Base-by-base conservation (phyloP, 1,140 invertebrate genomes). In the Dolichoris vasculosae region DNA sequence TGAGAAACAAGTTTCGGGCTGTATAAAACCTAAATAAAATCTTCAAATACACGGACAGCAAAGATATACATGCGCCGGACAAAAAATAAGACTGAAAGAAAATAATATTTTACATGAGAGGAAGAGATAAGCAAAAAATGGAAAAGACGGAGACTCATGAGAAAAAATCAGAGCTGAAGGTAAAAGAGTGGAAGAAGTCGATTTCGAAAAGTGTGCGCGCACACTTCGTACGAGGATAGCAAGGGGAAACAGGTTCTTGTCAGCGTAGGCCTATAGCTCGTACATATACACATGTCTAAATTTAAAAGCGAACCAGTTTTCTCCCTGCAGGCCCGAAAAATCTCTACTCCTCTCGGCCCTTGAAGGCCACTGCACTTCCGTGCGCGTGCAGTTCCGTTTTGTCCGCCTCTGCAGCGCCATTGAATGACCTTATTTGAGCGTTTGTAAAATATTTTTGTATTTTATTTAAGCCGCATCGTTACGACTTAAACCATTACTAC, bases 261-360 rank as follows among this genome's bases (percentile, higher is more conserved):
- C 79, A 0, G 71, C 30, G 11, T 51, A 78, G 40, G 43, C 26
- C 40, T 77, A 38, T 35, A 6, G 69, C 69, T 17, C 77, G 35
- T 30, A 63, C 48, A 63, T n/a, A 11, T 40, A 76, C 75, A 83
- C 76, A 77, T 51, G 85, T 88, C 86, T 88, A 88, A 88, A 85
- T 87, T 89, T 87, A 86, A 84, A 87, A 86, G 76, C 79, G 67
- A 87, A 84, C 87, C 84, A 87, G 86, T 87, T 84, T 76, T 77
- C 30, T 46, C 75, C 48, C 23, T 2, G 59, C n/a, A 32, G 59
- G 35, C 2, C 76, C 38, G 63, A 85, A 83, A 75, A 77, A 48
- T 51, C 73, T 2, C 63, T 17, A 26, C 32, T 32, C 80, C 69
- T 17, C n/a, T 55, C 82, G 8, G 8, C 82, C n/a, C 48, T 40